Evolutionary conservation across 2,797 vertebrate species (phyloP).

Genomic region (Telmatherina bonti): DNA sequence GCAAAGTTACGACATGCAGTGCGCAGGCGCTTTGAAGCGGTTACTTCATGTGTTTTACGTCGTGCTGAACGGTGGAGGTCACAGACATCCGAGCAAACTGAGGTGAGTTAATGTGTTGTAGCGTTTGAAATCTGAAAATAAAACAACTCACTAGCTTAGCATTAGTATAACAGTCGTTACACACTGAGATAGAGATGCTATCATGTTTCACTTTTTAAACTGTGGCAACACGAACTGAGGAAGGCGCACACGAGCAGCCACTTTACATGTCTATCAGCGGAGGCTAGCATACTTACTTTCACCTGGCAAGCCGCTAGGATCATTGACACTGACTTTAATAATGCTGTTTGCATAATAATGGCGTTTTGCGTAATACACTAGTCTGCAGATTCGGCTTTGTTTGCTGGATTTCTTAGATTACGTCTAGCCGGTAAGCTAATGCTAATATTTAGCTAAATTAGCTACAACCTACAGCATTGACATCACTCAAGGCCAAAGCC

Average conservation of each 20-base stretch:
- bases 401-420: not conserved
- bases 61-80: slow-evolving; percentile 84
- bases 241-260: slow-evolving; percentile 12
- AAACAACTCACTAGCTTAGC: accelerated
- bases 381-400: not conserved
- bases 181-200: accelerated
- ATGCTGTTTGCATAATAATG: no score
- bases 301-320: not conserved
- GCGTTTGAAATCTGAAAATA: not conserved
- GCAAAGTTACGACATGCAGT: slow-evolving; percentile 13
- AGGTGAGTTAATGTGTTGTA: slow-evolving; percentile 64
- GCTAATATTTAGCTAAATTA: slow-evolving; percentile 34
- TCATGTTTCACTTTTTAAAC: not conserved
- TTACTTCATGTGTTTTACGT: slow-evolving; percentile 70
- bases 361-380: accelerated
- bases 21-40: slow-evolving; percentile 68
- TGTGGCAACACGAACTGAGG: not conserved
- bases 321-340: not conserved
- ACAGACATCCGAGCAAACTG: slow-evolving; percentile 50
- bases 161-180: accelerated
- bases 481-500: slow-evolving; percentile 56
- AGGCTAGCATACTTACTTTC: slow-evolving; percentile 37
- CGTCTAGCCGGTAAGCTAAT: slow-evolving; percentile 19
- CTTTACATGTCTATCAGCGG: not conserved
- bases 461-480: slow-evolving; percentile 54